Evolutionary conservation across 2,113 vertebrate species (phyloP), one percentile per base, ranked within the genome.

Genomic region (Myxocyprinus asiaticus): DNA sequence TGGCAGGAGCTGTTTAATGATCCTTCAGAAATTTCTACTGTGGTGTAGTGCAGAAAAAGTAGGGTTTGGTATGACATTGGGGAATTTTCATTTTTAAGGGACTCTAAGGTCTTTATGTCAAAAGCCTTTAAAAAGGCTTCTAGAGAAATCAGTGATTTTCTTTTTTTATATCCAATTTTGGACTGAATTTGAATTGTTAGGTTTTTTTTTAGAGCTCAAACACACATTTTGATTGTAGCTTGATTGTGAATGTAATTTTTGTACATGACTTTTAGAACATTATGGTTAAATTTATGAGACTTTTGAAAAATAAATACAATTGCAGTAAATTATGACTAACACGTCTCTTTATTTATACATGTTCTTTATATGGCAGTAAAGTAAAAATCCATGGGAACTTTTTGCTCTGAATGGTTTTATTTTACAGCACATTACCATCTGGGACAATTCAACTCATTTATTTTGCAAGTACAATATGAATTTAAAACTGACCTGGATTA

Each of bases 181-280:
- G 22, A 33, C 11, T 64, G 42, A 47, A 9, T 70, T n/a, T 22
- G 0, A 10, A n/a, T 67, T 48, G 65, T 9, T 22, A 4, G 7
- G 66, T 43, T 55, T 69, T 69, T 17, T 15, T 50, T 17, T 50
- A 10, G 66, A 14, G 22, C 0, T 12, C 10, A 4, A 53, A 53
- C 33, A 56, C 51, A 14, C 12, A 10, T 53, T 56, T 56, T 56
- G 55, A 48, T 6, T 53, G 17, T 9, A 69, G 12, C 14, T 74
- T 50, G 44, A 14, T 59, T 68, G 66, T 42, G 48, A 69, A 69
- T 74, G 43, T 62, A 48, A 43, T 53, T 53, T 58, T 65, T 76
- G 17, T 9, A 65, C 22, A 42, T 64, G 43, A 75, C 53, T 72
- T 72, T 72, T 59, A 59, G 8, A 59, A 72, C 55, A 10, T 45